phyloP scores from a whole-genome alignment of 1,140 invertebrate species.

The Drosophila tsacasi region DNA sequence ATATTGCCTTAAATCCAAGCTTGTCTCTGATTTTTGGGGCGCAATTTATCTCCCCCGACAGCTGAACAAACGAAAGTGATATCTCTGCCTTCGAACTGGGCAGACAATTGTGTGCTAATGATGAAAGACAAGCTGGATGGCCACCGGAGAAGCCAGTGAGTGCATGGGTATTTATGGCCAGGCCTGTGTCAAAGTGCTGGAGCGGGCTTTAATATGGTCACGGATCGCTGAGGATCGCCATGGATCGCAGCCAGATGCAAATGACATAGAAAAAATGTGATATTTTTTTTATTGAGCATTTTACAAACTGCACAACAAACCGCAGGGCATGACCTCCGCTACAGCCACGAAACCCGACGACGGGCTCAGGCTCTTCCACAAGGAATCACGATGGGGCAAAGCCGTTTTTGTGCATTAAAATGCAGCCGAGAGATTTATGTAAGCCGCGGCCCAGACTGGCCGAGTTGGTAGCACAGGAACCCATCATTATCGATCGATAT shows the following conservation, averaged over 20 bases:
- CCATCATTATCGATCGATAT: slow-evolving; percentile 76
- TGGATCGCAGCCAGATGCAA: slow-evolving; percentile 47
- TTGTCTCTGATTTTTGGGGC: slow-evolving; percentile 7
- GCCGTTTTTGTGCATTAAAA: slow-evolving; percentile 42
- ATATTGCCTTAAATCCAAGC: slow-evolving; percentile 43
- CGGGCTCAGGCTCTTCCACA: slow-evolving; percentile 9
- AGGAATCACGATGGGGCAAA: slow-evolving; percentile 37
- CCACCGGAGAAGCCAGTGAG: slow-evolving; percentile 41
- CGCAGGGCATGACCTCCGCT: slow-evolving; percentile 72
- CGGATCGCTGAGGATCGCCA: slow-evolving; percentile 31
- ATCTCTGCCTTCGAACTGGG: slow-evolving; percentile 53
- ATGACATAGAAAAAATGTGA: slow-evolving; percentile 60
- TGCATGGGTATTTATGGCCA: slow-evolving; percentile 38
- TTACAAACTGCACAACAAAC: slow-evolving; percentile 78
- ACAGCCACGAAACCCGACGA: slow-evolving; percentile 63
- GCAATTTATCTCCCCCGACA: slow-evolving; percentile 50
- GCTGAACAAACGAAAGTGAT: slow-evolving; percentile 48
- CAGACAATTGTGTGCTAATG: slow-evolving; percentile 75
- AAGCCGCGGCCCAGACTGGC: slow-evolving; percentile 41
- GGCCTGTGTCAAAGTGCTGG: slow-evolving; percentile 35
- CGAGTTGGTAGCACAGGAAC: slow-evolving; percentile 73
- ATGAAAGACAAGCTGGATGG: slow-evolving; percentile 53
- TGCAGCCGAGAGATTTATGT: slow-evolving; percentile 72
- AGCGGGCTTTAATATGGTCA: slow-evolving; percentile 57
- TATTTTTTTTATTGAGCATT: slow-evolving; percentile 79